phyloP scores from a whole-genome alignment of 1,140 invertebrate genomes.

The Drosophila simulans region DNA sequence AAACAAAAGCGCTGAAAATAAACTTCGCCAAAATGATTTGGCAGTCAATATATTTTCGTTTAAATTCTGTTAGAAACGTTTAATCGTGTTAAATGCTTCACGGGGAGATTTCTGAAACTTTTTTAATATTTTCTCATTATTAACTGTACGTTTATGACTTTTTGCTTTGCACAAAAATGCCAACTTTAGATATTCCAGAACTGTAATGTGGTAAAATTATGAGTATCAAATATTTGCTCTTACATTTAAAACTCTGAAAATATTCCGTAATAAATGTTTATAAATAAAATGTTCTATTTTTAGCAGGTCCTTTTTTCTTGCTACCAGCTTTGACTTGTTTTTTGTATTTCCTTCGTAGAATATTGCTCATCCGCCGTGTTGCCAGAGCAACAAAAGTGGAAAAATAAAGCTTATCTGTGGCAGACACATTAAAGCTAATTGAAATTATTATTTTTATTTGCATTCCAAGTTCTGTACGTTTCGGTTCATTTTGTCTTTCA shows the following conservation, averaged over 20 bases:
- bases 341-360: background rate
- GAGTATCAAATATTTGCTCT: no score
- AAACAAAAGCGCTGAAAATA: background rate
- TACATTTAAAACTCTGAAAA: no score
- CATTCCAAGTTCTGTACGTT: slow-evolving; percentile 14
- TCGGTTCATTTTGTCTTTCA: slow-evolving; percentile 36
- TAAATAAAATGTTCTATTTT: background rate
- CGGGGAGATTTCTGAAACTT: background rate
- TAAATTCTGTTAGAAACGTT: background rate
- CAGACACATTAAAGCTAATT: slow-evolving; percentile 63
- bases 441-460: slow-evolving; percentile 57
- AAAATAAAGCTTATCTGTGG: slow-evolving; percentile 14
- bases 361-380: background rate
- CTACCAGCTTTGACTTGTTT: background rate
- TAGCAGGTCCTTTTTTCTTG: background rate
- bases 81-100: background rate
- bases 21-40: background rate
- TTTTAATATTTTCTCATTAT: background rate
- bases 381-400: background rate
- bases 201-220: no score
- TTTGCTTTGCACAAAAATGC: background rate
- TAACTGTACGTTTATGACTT: background rate
- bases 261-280: background rate
- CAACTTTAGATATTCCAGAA: no score
- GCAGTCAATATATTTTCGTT: background rate